Evolutionary conservation across 2,888 invertebrate species (phyloP), one percentile per base, ranked within the genome.

Genomic region (Chrysolina oricalcia): DNA sequence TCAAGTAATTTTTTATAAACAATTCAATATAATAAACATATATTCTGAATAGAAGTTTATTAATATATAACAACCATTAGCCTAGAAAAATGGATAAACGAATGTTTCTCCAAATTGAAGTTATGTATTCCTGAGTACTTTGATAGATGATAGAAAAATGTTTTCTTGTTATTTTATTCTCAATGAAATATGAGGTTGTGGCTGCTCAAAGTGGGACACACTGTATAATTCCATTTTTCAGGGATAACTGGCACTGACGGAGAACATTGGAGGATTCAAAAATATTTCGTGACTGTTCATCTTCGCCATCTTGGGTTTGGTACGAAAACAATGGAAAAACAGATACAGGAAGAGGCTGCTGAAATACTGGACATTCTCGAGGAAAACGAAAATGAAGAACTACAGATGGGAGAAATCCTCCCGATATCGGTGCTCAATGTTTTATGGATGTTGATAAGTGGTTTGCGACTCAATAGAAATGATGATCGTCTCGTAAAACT

Each of bases 351-450:
- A 0, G 93, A 94, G 85, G 84, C 93, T 0, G 75, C 85, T 13
- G 88, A 89, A 21, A 82, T 92, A 23, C 56, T 90, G 1, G 73
- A 81, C 2, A 76, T 82, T n/a, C 76, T 90, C 0, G 78, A 82
- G 10, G 59, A 77, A 17, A 80, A 81, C 27, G 72, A 56, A 21
- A 43, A 75, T 11, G 76, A 84, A 13, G 82, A 85, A 8, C 79
- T 88, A 10, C 76, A 84, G 67, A 77, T 88, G 27, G 83, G 83
- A 5, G 81, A 82, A 5, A 83, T 90, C 75, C 82, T 93, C 69
- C 89, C 92, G 1, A 90, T 91, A 3, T 90, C 91, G 46, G 91
- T 93, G 0, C 89, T 94, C 62, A 94, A 93, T 84, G 92, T 93
- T 0, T 86, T 94, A 10, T 94, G 94, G 94, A 89, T 89, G 15